A percentile compares a stretch with the other conserved stretches of the same genome.
phyloP scores from a whole-genome alignment of 1,140 invertebrate species.

The Pteromalus puparum region DNA sequence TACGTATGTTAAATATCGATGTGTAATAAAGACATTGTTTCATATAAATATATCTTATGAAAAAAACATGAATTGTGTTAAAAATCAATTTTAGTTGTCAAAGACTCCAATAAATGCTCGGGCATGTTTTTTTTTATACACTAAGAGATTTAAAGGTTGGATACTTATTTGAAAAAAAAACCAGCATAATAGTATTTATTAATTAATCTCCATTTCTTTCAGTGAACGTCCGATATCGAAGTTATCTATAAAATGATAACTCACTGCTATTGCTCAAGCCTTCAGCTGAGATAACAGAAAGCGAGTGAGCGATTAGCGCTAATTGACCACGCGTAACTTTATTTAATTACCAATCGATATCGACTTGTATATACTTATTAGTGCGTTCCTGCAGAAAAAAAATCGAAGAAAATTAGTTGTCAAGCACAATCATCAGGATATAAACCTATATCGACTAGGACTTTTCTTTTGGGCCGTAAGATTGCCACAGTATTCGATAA shows the following conservation, averaged over 20 bases:
- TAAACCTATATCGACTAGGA: no score
- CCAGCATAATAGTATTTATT: no score
- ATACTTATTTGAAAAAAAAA: no score
- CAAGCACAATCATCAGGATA: no score
- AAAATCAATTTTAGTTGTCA: not conserved
- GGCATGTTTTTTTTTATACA: no score
- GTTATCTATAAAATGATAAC: not conserved
- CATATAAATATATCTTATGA: slow-evolving; percentile 10
- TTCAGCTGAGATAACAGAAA: not conserved
- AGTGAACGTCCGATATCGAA: not conserved
- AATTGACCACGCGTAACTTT: not conserved
- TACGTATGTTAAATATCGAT: slow-evolving; percentile 23
- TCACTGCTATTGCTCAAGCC: no score
- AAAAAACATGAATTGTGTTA: not conserved
- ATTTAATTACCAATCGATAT: slow-evolving; percentile 17
- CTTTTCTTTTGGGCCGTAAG: not conserved
- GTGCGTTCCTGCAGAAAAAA: not conserved
- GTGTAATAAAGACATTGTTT: not conserved
- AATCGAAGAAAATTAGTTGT: no score
- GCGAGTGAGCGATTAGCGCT: not conserved
- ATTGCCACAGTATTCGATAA: not conserved
- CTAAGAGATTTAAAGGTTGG: no score
- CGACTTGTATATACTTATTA: not conserved
- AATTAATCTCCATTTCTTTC: no score
- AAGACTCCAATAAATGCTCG: not conserved